phyloP scores from a whole-genome alignment of 2,797 vertebrate species.

The Vultur gryphus region DNA sequence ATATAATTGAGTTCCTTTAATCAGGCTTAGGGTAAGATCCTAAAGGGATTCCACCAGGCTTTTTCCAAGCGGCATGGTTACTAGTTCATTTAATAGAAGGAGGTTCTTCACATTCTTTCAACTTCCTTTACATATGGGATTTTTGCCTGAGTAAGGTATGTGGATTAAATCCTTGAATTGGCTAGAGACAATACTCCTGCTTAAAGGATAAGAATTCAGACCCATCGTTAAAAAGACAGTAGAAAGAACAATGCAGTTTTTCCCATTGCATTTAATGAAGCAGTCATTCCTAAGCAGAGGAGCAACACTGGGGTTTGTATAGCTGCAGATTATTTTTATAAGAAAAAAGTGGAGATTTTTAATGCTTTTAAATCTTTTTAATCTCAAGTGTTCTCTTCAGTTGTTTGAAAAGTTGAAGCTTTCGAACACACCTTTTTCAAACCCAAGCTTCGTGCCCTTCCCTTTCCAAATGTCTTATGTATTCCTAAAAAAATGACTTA shows the following conservation, averaged over 20 bases:
- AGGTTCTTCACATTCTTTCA: background rate
- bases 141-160: background rate
- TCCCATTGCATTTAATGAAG: background rate
- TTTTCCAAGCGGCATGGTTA: background rate
- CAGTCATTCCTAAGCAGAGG: background rate
- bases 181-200: background rate
- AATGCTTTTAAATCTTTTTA: background rate
- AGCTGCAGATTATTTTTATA: background rate
- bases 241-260: background rate
- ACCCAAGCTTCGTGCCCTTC: background rate
- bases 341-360: background rate
- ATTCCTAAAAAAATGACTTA: background rate
- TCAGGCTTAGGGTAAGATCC: background rate
- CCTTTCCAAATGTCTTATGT: background rate
- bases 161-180: background rate
- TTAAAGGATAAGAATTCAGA: background rate
- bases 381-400: background rate
- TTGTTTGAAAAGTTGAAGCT: background rate
- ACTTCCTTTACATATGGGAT: background rate
- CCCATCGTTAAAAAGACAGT: background rate
- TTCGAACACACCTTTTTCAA: background rate
- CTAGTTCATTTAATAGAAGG: background rate
- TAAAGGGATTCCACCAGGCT: background rate
- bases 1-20: conserved; percentile 25
- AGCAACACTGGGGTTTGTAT: background rate